Conservation (phyloP, 2,797 vertebrate genomes). For the Tokudaia tokunoshimensis region DNA sequence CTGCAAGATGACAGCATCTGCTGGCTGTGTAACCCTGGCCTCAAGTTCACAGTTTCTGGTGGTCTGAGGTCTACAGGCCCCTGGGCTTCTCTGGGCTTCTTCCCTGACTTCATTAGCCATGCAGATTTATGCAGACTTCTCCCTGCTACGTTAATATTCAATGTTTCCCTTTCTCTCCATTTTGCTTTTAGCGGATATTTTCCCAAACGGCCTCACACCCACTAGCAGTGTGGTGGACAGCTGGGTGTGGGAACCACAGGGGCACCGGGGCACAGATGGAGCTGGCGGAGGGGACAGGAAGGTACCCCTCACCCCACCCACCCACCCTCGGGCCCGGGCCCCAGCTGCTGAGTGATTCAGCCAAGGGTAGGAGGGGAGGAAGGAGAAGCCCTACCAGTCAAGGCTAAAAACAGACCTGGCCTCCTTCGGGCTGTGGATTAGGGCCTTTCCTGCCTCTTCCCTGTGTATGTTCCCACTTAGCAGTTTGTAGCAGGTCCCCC, state of each 20-base stretch:
- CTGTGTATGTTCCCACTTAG: background rate
- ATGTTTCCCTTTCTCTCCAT: background rate
- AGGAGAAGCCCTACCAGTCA: background rate
- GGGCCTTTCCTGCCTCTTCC: background rate
- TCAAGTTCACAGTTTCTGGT: slow-evolving; percentile 42
- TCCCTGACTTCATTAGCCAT: slow-evolving; percentile 63
- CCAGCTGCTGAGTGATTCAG: slow-evolving; percentile 42
- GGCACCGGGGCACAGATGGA: background rate
- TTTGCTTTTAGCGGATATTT: slow-evolving; percentile 17
- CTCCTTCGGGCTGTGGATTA: background rate
- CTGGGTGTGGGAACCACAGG: background rate
- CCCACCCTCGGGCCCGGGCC: background rate
- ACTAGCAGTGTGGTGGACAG: background rate
- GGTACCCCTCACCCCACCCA: background rate
- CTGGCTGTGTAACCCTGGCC: background rate
- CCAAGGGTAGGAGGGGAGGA: slow-evolving; percentile 20
- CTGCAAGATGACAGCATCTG: background rate
- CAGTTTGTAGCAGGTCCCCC: background rate
- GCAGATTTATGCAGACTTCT: slow-evolving; percentile 65
- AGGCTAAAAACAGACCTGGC: slow-evolving; percentile 48
- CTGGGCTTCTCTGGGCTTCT: background rate
- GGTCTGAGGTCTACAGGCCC: background rate
- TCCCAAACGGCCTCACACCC: background rate
- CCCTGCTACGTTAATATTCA: background rate
- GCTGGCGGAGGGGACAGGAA: slow-evolving; percentile 12